Base-by-base conservation (phyloP, 2,113 vertebrate species). In the Oxyura jamaicensis region DNA sequence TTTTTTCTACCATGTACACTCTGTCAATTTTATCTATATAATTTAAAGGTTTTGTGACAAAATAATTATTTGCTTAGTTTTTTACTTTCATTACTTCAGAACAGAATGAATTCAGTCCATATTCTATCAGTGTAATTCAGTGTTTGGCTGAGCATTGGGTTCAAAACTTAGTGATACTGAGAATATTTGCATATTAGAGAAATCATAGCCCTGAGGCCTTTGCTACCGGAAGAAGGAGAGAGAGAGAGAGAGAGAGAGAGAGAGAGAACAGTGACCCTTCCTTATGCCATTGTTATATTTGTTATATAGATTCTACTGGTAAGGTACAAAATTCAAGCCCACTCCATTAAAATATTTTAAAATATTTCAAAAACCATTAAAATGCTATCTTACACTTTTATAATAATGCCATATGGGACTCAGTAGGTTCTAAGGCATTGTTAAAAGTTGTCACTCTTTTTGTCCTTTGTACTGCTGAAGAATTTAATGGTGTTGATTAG, bases 371-470 rank as follows among this genome's bases (percentile, higher is more conserved):
- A 83, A 86, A 39, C 4, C 3, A 0, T 60, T 77, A 28, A 44
- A 15, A n/a, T 62, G 42, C 11, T 55, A 4, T 41, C 42, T 71
- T 84, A 48, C 5, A 28, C 11, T 77, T 82, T 46, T 55, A 46
- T 42, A 67, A 23, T 63, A 55, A 52, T 72, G 68, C 23, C 26
- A 25, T 0, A 0, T 33, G 13, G 11, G 25, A 42, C 1, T 0
- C 0, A 0, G 15, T 35, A 36, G 10, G 12, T 68, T 84, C 21
- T 42, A 87, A 79, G 9, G 42, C 5, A 25, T 19, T 48, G 23
- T 42, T 79, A 41, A 73, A 88, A 85, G 56, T 17, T 53, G 8
- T 31, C 26, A 44, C 7, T 6, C 13, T 62, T 63, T 67, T 62
- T 73, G 17, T 73, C 41, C 6, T 28, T 73, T 58, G 16, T 69